Base-by-base conservation (phyloP, 2,797 vertebrate genomes). In the Microhierax caerulescens region DNA sequence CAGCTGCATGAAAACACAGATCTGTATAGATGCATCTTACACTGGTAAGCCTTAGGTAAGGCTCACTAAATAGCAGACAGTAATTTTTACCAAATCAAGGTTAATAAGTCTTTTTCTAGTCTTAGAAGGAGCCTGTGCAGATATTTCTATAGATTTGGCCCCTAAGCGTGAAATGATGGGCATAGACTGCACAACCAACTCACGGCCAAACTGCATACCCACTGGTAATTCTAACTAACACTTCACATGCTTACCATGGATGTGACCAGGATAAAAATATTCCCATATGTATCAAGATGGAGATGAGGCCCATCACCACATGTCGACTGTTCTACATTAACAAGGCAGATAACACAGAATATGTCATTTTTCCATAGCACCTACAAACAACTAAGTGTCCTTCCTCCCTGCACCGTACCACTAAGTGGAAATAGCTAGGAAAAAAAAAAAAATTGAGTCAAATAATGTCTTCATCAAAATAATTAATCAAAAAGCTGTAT, bases 171-270 rank as follows among this genome's bases (percentile, higher is more conserved):
- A 48, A 27, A 36, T 27, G 57, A 78, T 8, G 19, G 45, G 51
- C 43, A 69, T 0, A 56, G 57, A 48, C 21, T 34, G 56, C 41
- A 30, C 41, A 54, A 36, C 37, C 60, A 51, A 43, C 21, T 7
- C 34, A 7, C 0, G 0, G n/a, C 28, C 23, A 9, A 75, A 25
- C 6, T 12, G 67, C 59, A 65, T 10, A 10, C 24, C 3, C 36
- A 12, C 10, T 34, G 48, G 9, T 21, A 53, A 37, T 37, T 93
- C n/a, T 11, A 61, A 21, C 41, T 41, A 30, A 41, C 68, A 68
- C 7, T 59, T 22, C 9, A 13, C 50, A 36, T 5, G 8, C 34
- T 76, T 36, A 59, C 28, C 24, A 84, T 59, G 32, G 36, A 34
- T 27, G 32, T 4, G 39, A 59, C 14, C 83, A 61, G 70, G 84